Evolutionary conservation across 2,888 invertebrate species (phyloP).

Genomic region (Pharmacophagus antenor): DNA sequence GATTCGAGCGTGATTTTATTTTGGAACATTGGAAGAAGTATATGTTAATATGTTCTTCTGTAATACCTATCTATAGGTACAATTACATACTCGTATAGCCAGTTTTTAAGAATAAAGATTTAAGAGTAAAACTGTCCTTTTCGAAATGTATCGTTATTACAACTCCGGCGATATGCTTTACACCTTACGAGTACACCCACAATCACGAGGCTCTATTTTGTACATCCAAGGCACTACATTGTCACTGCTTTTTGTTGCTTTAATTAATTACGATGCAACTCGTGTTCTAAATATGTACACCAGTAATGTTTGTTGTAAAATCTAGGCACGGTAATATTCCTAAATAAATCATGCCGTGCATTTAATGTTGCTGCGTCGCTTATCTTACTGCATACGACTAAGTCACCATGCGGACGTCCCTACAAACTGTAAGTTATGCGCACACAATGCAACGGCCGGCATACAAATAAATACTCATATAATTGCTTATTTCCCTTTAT

Average conservation of each 20-base stretch:
- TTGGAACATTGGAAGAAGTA: too few relatives aligned
- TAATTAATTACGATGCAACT: slow-evolving; percentile 23
- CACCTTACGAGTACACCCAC: too few relatives aligned
- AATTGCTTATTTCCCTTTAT: slow-evolving; percentile 31
- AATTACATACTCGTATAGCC: too few relatives aligned
- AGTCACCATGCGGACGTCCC: slow-evolving; percentile 28
- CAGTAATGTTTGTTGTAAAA: slow-evolving; percentile 20
- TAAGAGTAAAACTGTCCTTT: too few relatives aligned
- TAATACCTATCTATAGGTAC: too few relatives aligned
- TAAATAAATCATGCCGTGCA: slow-evolving; percentile 25
- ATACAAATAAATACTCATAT: slow-evolving; percentile 31
- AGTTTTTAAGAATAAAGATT: too few relatives aligned
- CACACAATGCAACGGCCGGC: slow-evolving; percentile 27
- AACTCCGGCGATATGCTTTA: too few relatives aligned
- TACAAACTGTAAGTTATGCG: slow-evolving; percentile 31
- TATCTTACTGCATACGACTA: slow-evolving; percentile 30
- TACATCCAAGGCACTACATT: background rate
- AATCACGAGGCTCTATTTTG: slow-evolving; percentile 1
- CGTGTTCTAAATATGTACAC: slow-evolving; percentile 22
- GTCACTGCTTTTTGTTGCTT: slow-evolving; percentile 3
- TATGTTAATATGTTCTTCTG: too few relatives aligned
- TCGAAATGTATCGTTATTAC: too few relatives aligned
- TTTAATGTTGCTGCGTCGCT: slow-evolving; percentile 25
- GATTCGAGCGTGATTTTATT: too few relatives aligned
- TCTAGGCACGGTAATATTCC: slow-evolving; percentile 26